Percentiles rank a stretch among this genome's conserved stretches.
These are phyloP conservation scores for Drosophila dives DNA, from an alignment of 2,888 invertebrate species.

Conservation along the genomic window DNA sequence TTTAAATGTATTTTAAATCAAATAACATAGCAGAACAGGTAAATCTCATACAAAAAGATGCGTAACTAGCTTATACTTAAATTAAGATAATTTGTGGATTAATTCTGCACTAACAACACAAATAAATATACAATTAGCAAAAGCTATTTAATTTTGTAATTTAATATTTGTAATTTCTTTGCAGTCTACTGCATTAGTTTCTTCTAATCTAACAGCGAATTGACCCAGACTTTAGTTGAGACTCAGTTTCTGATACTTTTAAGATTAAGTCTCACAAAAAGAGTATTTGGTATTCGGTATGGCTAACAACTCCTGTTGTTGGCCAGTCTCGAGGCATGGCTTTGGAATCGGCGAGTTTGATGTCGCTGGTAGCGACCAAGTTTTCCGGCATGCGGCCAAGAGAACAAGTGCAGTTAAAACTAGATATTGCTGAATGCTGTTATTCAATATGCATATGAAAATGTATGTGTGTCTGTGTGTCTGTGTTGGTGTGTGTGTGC, in stretches of 20 bases:
- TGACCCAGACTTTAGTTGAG: background rate
- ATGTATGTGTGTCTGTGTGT: slow-evolving; percentile 28
- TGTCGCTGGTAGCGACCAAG: slow-evolving; percentile 42
- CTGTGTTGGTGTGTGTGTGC: slow-evolving; percentile 31
- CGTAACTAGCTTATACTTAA: background rate
- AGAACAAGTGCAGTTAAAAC: slow-evolving; percentile 74
- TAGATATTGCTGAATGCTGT: slow-evolving; percentile 56
- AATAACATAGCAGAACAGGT: background rate
- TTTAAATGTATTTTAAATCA: background rate
- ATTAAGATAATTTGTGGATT: background rate
- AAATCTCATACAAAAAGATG: background rate
- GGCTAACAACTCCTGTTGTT: background rate
- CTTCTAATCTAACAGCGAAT: background rate
- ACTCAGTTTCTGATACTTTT: background rate
- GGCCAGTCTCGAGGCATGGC: slow-evolving; percentile 32
- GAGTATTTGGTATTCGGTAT: slow-evolving; percentile 19
- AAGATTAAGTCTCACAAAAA: background rate
- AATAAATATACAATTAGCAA: background rate
- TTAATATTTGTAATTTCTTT: background rate
- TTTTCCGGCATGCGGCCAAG: slow-evolving; percentile 54
- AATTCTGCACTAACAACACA: slow-evolving; percentile 1
- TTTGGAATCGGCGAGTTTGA: slow-evolving; percentile 23
- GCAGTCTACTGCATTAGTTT: background rate
- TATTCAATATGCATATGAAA: slow-evolving; percentile 72
- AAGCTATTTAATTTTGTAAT: background rate